Base-by-base conservation (phyloP, 2,888 invertebrate genomes). In the Helicoverpa assulta region DNA sequence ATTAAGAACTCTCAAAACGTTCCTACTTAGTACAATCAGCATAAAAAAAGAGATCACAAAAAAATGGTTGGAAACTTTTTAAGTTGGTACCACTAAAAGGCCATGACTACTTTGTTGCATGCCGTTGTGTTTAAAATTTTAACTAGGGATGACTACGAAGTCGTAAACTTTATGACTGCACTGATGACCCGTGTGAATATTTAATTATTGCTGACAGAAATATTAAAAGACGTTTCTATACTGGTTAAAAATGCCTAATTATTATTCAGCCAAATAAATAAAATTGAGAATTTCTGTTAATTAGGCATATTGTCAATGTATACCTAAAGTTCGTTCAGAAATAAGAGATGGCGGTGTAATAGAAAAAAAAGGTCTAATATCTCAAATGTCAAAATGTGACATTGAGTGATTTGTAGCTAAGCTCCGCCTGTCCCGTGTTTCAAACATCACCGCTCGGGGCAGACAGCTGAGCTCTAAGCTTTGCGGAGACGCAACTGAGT, bases 341-440 rank as follows among this genome's bases (percentile, higher is more conserved):
- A 91, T 90, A 91, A 92, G 93, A 94, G 90, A 94, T 94, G 94
- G 91, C 92, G 91, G 92, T 89, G 92, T 94, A 94, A 94, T 94
- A 95, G 94, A 94, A 95, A 96, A 83, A 73, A 96, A 96, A 95
- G 93, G 95, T 93, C 94, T 96, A 96, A 96, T 96, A 96, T 96
- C 96, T 96, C 95, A 95, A 95, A 95, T 94, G 96, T 96, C 96
- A 96, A 96, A 96, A 96, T 93, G 95, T 96, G 96, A 96, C 96
- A 94, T 93, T 96, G 96, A 96, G 96, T 96, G 96, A 96, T 96
- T 96, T 96, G 96, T 96, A 93, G 96, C 95, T 95, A 95, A 95
- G 96, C 96, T 94, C 96, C 96, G 96, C 96, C 96, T 95, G 96
- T 96, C 96, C 96, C 93, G 95, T 94, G 96, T 96, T 96, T 96